Evolutionary conservation across 2,113 vertebrate genomes (phyloP).

Genomic region (Lampris incognitus): DNA sequence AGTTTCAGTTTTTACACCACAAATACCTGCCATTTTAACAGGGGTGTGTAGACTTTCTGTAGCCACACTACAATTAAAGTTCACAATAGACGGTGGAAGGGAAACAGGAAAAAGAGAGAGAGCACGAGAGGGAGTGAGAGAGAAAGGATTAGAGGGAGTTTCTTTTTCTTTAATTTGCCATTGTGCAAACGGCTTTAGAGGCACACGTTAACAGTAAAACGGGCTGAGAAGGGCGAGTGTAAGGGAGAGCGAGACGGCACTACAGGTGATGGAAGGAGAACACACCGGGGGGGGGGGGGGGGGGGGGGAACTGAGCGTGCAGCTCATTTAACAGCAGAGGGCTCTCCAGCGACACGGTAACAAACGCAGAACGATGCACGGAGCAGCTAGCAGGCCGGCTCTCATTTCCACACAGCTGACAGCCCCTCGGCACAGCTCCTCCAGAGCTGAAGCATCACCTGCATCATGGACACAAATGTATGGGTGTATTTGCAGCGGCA

Average conservation of each 20-base stretch:
- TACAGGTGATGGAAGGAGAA: not conserved
- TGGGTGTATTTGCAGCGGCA: constrained; percentile 16
- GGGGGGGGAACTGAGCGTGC: constrained; percentile 8
- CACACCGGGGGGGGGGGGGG: not conserved
- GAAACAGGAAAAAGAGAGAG: not conserved
- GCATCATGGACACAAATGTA: constrained; percentile 43
- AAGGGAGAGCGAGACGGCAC: not conserved
- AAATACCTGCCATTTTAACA: no score
- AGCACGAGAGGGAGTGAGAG: not conserved
- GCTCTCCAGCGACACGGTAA: constrained; percentile 63
- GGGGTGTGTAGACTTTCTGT: no score
- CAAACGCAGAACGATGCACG: constrained; percentile 12
- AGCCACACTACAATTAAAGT: no score
- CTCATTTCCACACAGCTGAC: constrained; percentile 49
- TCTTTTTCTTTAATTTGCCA: no score
- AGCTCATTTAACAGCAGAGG: constrained; percentile 65
- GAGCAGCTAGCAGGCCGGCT: constrained; percentile 23
- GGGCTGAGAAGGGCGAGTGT: not conserved
- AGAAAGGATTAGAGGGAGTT: not conserved
- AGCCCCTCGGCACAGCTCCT: constrained; percentile 21
- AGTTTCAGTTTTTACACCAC: no score
- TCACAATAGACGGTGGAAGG: not conserved
- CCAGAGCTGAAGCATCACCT: constrained; percentile 51
- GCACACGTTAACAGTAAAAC: no score
- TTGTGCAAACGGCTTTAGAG: no score